Conservation (phyloP, 2,797 vertebrate genomes). For the Darevskia mixta region DNA sequence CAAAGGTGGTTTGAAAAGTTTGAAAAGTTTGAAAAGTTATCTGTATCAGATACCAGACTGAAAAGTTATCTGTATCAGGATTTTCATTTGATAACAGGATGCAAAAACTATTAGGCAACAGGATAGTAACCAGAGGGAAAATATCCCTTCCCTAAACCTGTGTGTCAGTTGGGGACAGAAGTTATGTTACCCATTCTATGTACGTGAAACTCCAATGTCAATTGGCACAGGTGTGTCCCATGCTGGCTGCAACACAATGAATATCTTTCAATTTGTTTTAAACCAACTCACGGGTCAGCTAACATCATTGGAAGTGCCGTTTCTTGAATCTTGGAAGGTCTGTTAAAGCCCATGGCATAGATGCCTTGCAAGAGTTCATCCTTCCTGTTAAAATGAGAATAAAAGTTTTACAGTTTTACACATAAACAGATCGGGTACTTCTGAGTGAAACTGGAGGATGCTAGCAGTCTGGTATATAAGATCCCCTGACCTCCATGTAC, state of each 20-base stretch:
- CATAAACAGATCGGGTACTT: background rate
- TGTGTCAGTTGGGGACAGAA: background rate
- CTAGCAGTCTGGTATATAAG: background rate
- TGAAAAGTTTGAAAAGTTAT: background rate
- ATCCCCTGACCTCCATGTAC: background rate
- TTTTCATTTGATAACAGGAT: background rate
- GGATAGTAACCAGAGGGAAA: background rate
- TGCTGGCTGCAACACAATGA: background rate
- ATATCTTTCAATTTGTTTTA: background rate
- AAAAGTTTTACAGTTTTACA: background rate
- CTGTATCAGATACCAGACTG: background rate
- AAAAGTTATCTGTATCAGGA: background rate
- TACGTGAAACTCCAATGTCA: background rate
- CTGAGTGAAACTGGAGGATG: background rate
- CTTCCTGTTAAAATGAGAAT: constrained; percentile 68
- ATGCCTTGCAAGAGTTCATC: constrained; percentile 76
- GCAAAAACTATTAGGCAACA: background rate
- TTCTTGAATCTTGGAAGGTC: constrained; percentile 83
- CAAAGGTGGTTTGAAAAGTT: background rate
- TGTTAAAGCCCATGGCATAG: constrained; percentile 82
- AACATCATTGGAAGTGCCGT: constrained; percentile 74
- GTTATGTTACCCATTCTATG: background rate
- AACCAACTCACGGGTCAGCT: constrained; percentile 79
- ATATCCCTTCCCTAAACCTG: background rate
- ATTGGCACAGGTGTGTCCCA: background rate